These are phyloP conservation scores for Onychomys arenicola DNA, from an alignment of 2,797 vertebrate species.

Conservation along the genomic window DNA sequence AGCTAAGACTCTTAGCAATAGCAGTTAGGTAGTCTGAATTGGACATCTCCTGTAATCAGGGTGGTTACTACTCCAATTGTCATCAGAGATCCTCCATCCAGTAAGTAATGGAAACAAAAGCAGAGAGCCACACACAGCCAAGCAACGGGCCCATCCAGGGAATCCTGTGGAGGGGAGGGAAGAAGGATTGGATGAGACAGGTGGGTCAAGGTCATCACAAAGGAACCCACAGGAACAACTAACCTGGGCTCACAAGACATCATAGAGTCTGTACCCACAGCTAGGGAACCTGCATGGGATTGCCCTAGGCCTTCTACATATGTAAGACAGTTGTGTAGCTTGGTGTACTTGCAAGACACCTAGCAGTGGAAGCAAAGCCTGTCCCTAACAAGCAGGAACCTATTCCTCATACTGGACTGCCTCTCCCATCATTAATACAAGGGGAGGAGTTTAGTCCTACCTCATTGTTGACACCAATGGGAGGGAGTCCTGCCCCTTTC, in stretches of 20 bases:
- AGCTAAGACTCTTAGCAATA: neutral
- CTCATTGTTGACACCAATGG: neutral
- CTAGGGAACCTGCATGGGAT: neutral
- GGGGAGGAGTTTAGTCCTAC: neutral
- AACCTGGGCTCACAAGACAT: neutral
- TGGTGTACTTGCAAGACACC: neutral
- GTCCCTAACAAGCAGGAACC: neutral
- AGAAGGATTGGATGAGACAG: neutral
- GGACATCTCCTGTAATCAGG: neutral
- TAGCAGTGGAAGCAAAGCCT: neutral
- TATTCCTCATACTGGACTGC: neutral
- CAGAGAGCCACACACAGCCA: neutral
- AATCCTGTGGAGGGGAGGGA: neutral
- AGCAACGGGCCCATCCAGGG: neutral
- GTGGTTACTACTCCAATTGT: neutral
- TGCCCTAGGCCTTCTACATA: neutral
- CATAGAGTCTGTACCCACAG: neutral
- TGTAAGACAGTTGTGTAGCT: neutral
- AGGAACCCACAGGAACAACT: neutral
- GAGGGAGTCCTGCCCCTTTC: neutral
- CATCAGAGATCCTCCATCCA: neutral
- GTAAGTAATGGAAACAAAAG: neutral
- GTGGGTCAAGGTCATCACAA: neutral
- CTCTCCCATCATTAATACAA: neutral
- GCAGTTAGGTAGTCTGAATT: neutral